Evolutionary conservation across 2,888 invertebrate genomes (phyloP).

Genomic region (Lasius fuliginosus): DNA sequence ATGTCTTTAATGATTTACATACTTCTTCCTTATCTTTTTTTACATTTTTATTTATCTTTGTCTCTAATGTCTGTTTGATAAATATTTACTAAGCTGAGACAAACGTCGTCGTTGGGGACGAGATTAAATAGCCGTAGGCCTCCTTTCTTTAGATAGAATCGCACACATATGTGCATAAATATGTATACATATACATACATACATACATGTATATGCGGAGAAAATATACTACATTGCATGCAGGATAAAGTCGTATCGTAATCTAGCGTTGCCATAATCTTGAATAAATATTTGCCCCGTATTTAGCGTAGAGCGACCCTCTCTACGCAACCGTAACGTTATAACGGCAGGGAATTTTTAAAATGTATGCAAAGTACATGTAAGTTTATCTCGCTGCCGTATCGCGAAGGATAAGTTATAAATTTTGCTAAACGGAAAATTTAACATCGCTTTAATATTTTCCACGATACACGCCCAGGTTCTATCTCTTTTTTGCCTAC

Average conservation of each 20-base stretch:
- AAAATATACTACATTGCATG: not conserved
- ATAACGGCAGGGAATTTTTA: constrained; percentile 18
- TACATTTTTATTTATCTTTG: not conserved
- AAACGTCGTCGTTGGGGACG: not conserved
- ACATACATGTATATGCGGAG: not conserved
- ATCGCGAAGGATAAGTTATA: not conserved
- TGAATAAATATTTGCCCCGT: constrained; percentile 42
- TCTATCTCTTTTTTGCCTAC: not conserved
- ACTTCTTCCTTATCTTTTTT: not conserved
- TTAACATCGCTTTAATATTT: constrained; percentile 15
- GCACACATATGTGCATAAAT: not conserved
- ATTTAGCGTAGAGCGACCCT: constrained; percentile 11
- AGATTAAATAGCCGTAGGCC: not conserved
- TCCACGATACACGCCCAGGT: not conserved
- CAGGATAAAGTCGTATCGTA: constrained; percentile 37
- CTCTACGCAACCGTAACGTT: constrained; percentile 8
- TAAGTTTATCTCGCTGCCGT: constrained; percentile 15
- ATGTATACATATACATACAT: not conserved
- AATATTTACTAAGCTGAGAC: constrained; percentile 19
- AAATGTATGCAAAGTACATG: constrained; percentile 15
- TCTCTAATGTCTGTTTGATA: constrained; percentile 10
- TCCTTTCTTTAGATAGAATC: not conserved
- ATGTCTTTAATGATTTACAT: not conserved
- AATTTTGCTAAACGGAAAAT: constrained; percentile 1
- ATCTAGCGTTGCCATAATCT: constrained; percentile 43